Evolutionary conservation across 2,797 vertebrate genomes (phyloP).

Genomic region (Iguana delicatissima): DNA sequence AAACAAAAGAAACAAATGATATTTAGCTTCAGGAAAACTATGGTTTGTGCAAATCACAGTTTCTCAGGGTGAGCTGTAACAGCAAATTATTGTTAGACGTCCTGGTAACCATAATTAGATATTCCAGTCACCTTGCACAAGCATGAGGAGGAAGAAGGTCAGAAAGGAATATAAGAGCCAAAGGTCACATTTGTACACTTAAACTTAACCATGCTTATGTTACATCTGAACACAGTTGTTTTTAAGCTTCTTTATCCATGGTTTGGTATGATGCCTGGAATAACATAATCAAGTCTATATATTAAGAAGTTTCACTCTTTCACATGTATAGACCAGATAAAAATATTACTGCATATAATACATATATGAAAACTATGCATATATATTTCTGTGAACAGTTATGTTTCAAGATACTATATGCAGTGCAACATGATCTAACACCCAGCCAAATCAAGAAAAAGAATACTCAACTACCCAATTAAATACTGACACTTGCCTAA

Average conservation of each 20-base stretch:
- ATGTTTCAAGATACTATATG: background rate
- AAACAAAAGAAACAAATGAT: background rate
- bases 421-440: conserved; percentile 5
- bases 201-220: background rate
- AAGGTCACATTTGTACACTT: background rate
- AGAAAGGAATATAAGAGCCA: background rate
- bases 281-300: background rate
- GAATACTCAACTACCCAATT: conserved; percentile 10
- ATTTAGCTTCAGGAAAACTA: background rate
- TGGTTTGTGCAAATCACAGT: background rate
- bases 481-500: conserved; percentile 30
- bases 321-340: background rate
- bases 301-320: background rate
- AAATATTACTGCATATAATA: background rate
- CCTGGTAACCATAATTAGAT: background rate
- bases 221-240: background rate
- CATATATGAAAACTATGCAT: background rate
- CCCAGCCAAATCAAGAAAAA: conserved; percentile 3
- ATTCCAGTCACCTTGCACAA: background rate
- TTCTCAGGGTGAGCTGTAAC: background rate
- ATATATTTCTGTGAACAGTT: background rate
- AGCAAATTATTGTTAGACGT: background rate
- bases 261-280: background rate
- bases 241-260: background rate
- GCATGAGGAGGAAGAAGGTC: background rate